Evolutionary conservation across 2,113 vertebrate genomes (phyloP), one percentile per base, ranked within the genome.

Genomic region (Colinus virginianus): DNA sequence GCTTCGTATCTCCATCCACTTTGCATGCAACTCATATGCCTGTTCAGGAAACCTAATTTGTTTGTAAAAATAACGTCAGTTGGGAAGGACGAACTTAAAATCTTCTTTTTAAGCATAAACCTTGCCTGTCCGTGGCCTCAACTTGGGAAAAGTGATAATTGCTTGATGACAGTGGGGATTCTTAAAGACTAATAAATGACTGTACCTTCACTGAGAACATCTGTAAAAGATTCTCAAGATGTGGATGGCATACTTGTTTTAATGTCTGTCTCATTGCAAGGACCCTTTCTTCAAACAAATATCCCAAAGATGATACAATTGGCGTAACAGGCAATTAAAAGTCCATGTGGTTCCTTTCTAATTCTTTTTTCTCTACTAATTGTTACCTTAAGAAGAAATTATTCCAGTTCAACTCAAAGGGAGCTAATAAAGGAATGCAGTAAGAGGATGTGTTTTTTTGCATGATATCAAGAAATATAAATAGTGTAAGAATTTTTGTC

Each of bases 371-470:
- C 7, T 86, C 71, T 90, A 80, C 43, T 77, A 66, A 10, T 75
- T 87, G 78, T 84, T 61, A 91, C 70, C 22, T 91, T 61, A 81
- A 53, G 79, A 96, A 58, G 62, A 90, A 87, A 87, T 91, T 30
- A 69, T 78, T 78, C 13, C 48, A 25, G 19, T 72, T 90, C 42
- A 76, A 8, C 45, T 72, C 72, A 36, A 93, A 45, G 30, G 55
- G 45, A 83, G 42, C 25, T 59, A 34, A 58, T 46, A 55, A 91
- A 58, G 49, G 36, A 75, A 43, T 80, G 18, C 43, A 26, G 26
- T 61, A 81, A 93, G 53, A 81, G 68, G 61, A 55, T 72, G 13
- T 1, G 23, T 2, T 49, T 87, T 85, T 51, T 16, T 71, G 28
- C 38, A 42, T 58, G 18, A 19, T 68, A n/a, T 75, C 14, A 3